These are phyloP conservation scores for Cryptocheilus praepositus DNA, from an alignment of 2,888 invertebrate genomes.

Conservation along the genomic window DNA sequence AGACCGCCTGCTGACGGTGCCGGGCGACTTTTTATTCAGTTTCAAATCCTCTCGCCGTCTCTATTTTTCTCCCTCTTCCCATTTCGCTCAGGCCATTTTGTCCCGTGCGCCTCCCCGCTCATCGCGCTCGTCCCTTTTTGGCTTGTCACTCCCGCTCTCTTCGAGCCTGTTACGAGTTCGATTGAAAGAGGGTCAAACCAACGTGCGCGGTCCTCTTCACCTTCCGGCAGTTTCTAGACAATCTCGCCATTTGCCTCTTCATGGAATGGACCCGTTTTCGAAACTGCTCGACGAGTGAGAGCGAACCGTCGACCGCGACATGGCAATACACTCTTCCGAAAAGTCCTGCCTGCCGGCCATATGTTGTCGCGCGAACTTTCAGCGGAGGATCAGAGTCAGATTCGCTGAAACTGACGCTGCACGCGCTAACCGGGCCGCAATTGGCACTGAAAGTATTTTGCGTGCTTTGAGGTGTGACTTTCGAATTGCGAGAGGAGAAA, in stretches of 20 bases:
- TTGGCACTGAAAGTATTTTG: no score
- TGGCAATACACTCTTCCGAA: slow-evolving; percentile 68
- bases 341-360: slow-evolving; percentile 34
- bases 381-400: no score
- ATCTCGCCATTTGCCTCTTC: slow-evolving; percentile 37
- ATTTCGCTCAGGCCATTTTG: not conserved
- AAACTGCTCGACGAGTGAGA: slow-evolving; percentile 63
- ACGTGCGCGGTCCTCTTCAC: slow-evolving; percentile 12
- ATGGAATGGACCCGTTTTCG: slow-evolving; percentile 57
- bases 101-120: not conserved
- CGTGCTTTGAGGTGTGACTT: no score
- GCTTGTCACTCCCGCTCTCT: slow-evolving; percentile 18
- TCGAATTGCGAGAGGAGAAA: no score
- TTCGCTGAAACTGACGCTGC: no score
- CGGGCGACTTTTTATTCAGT: slow-evolving; percentile 55
- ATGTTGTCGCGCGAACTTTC: slow-evolving; percentile 21
- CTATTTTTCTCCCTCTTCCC: slow-evolving; percentile 37
- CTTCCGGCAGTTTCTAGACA: slow-evolving; percentile 9
- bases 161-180: no score
- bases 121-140: slow-evolving; percentile 8
- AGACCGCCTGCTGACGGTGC: slow-evolving; percentile 56
- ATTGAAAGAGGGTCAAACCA: not conserved
- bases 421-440: no score
- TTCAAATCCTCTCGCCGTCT: slow-evolving; percentile 34
- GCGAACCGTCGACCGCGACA: slow-evolving; percentile 64